Percentiles rank a stretch among this genome's conserved stretches.
Evolutionary conservation across 2,113 vertebrate species (phyloP).

Genomic region (Paracanthobrama guichenoti): DNA sequence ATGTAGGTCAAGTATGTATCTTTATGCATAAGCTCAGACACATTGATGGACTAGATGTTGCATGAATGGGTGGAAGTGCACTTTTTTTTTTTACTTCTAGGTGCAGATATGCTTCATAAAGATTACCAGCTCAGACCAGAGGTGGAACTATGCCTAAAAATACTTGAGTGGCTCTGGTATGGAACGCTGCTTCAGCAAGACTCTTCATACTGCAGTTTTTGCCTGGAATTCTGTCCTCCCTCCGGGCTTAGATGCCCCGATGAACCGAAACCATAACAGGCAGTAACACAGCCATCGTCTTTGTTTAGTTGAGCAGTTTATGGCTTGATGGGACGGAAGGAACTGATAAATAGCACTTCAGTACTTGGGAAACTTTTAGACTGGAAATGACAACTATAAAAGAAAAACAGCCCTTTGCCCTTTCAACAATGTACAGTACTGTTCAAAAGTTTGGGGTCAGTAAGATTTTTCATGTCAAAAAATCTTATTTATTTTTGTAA

Average conservation of each 20-base stretch:
- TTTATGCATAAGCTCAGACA: conserved; percentile 6
- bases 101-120: conserved; percentile 8
- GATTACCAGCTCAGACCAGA: conserved; percentile 13
- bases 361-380: conserved; percentile 5
- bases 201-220: conserved; percentile 21
- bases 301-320: conserved; percentile 21
- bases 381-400: conserved; percentile 10
- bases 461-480: conserved; percentile 6
- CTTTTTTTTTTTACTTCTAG: neutral
- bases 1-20: conserved; percentile 3
- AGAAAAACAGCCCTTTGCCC: neutral
- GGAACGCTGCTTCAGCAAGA: conserved; percentile 35
- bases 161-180: conserved; percentile 11
- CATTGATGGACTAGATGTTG: conserved; percentile 14
- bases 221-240: conserved; percentile 32
- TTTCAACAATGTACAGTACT: neutral
- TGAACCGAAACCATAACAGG: conserved; percentile 37
- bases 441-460: neutral
- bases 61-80: conserved; percentile 29
- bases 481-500: neutral
- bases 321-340: conserved; percentile 26
- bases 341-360: conserved; percentile 40
- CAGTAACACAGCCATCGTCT: conserved; percentile 31
- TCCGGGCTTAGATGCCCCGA: conserved; percentile 36
- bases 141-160: conserved; percentile 49